These are phyloP conservation scores for Phania funesta DNA, from an alignment of 2,888 invertebrate genomes.

Conservation along the genomic window DNA sequence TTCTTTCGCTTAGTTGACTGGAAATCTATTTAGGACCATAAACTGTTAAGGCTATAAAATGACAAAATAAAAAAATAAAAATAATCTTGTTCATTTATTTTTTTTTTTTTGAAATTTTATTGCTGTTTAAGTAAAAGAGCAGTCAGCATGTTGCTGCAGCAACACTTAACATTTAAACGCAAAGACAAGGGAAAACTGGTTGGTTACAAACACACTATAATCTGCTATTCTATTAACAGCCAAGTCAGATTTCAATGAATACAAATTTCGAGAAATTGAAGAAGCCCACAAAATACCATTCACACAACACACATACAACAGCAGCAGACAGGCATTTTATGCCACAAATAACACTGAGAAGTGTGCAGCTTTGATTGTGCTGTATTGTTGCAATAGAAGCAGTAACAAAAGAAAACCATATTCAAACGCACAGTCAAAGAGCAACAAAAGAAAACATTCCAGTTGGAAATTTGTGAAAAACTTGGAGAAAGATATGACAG, in stretches of 20 bases:
- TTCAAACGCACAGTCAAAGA: not conserved
- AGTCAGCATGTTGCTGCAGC: not conserved
- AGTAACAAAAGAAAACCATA: not conserved
- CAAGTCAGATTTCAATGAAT: constrained; percentile 8
- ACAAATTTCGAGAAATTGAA: constrained; percentile 35
- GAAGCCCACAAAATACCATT: constrained; percentile 43
- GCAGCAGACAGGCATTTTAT: not conserved
- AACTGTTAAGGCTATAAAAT: constrained; percentile 40
- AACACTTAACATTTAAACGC: constrained; percentile 36
- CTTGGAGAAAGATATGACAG: too few species aligned
- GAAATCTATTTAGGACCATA: constrained; percentile 50
- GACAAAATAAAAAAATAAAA: not conserved
- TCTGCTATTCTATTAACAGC: constrained; percentile 31
- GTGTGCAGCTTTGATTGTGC: not conserved
- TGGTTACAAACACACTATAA: constrained; percentile 34
- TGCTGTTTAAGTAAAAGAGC: not conserved
- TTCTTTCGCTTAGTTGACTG: constrained; percentile 12
- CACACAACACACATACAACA: constrained; percentile 2
- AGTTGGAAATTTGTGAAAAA: not conserved
- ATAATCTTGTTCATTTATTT: constrained; percentile 42
- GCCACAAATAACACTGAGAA: constrained; percentile 21
- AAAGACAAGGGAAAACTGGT: constrained; percentile 34
- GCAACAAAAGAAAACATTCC: not conserved
- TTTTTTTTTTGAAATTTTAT: constrained; percentile 13
- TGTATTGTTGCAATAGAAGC: not conserved